phyloP scores from a whole-genome alignment of 2,797 vertebrate genomes.

The Geotrypetes seraphini region DNA sequence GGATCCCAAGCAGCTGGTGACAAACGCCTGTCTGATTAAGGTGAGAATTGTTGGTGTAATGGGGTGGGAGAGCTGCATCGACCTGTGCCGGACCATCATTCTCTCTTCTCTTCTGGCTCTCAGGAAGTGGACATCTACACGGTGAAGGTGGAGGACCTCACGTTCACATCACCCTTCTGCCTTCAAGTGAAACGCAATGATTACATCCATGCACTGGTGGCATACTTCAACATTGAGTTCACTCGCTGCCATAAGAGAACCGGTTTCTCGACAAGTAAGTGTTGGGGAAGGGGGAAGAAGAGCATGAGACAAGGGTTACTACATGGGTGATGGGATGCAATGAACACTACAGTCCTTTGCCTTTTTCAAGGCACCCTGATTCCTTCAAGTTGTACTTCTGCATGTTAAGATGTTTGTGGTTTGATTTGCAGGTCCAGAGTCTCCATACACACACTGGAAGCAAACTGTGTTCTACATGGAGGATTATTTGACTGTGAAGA shows the following conservation, averaged over 20 bases:
- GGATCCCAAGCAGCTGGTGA: constrained; percentile 86
- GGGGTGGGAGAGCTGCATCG: too few species aligned
- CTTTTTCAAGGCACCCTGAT: too few species aligned
- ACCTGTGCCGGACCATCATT: too few species aligned
- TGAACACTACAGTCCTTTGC: too few species aligned
- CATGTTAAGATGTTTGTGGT: too few species aligned
- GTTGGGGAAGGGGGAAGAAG: too few species aligned
- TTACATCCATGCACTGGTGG: constrained; percentile 85
- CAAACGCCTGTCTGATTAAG: constrained; percentile 86
- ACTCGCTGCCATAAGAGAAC: constrained; percentile 90
- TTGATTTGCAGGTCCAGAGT: constrained; percentile 70
- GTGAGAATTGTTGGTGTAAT: too few species aligned
- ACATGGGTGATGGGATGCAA: neutral
- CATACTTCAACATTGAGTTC: constrained; percentile 95
- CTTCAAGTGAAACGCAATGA: constrained; percentile 90
- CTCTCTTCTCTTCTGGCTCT: neutral
- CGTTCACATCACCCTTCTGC: constrained; percentile 89
- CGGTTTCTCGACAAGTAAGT: constrained; percentile 83
- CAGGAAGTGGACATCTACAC: constrained; percentile 94
- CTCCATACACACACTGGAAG: constrained; percentile 93
- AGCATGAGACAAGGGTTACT: neutral
- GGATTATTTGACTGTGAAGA: constrained; percentile 87
- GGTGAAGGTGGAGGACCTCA: constrained; percentile 83
- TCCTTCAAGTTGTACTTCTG: too few species aligned
- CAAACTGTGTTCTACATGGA: constrained; percentile 93